Base-by-base conservation (phyloP, 2,797 vertebrate species). In the Loriculus beryllinus region DNA sequence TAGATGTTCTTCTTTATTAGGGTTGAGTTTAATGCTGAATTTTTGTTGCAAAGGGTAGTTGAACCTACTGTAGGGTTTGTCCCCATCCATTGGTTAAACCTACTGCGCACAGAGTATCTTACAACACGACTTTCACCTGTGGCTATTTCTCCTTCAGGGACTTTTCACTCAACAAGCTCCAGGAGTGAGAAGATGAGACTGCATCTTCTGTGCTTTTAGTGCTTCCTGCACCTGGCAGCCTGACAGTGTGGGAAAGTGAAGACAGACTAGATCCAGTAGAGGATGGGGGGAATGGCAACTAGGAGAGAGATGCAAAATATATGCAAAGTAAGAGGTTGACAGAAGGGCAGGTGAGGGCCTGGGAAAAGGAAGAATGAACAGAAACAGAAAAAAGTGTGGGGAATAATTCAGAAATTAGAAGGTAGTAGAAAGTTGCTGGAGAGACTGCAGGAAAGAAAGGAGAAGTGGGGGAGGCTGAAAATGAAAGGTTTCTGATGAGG, bases 101-200 rank as follows among this genome's bases (percentile, higher is more conserved):
- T 47, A 1, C 35, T 33, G n/a, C 43, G 43, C 33, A 11, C 13
- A 59, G 48, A 67, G 14, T 12, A 31, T 37, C 28, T 67, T 18
- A 43, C 33, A 82, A 43, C 22, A 7, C 3, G 6, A 28, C n/a
- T 86, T 75, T 57, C 23, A 59, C 40, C 40, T n/a, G 43, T 1
- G 0, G 12, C 39, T 86, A 7, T 48, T 95, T 64, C 52, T 91
- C 72, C 56, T 83, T 18, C 60, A 26, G 75, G 31, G 39, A 9
- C 15, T 80, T 77, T 85, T 70, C 56, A 47, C 0, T 0, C 43
- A 59, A 11, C 0, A 10, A 35, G 11, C 63, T 79, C 33, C 76
- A 70, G 60, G 33, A 67, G 5, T 14, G 64, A 85, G 52, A 65
- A 28, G 43, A 48, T 48, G 43, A 70, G 70, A 26, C 17, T 80